These are phyloP conservation scores for Shinisaurus crocodilurus DNA, from an alignment of 2,113 vertebrate genomes.

Conservation along the genomic window DNA sequence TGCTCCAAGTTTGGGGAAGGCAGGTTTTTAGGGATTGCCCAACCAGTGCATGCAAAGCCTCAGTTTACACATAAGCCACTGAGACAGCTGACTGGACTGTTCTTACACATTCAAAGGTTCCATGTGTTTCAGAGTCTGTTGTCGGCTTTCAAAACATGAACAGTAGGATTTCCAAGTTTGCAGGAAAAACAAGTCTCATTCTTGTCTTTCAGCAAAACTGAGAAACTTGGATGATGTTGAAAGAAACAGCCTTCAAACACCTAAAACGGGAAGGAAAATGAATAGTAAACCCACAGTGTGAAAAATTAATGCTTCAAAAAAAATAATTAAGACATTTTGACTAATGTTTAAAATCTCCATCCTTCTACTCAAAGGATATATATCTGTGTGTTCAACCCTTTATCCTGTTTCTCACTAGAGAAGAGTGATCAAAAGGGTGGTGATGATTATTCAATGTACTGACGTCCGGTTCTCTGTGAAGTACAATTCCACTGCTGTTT, in stretches of 20 bases:
- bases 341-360: background rate
- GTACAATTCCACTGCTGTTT: slow-evolving; percentile 26
- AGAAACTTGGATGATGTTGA: slow-evolving; percentile 53
- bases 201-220: slow-evolving; percentile 31
- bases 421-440: slow-evolving; percentile 1
- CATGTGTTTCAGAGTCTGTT: slow-evolving; percentile 45
- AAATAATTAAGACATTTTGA: background rate
- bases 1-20: background rate
- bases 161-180: slow-evolving; percentile 57
- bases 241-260: slow-evolving; percentile 51
- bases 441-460: background rate
- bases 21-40: slow-evolving; percentile 41
- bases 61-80: slow-evolving; percentile 43
- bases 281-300: slow-evolving; percentile 18
- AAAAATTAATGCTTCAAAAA: background rate
- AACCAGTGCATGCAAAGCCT: slow-evolving; percentile 27
- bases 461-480: slow-evolving; percentile 5
- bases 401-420: background rate
- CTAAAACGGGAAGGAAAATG: slow-evolving; percentile 34
- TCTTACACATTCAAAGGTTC: slow-evolving; percentile 6
- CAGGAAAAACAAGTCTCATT: slow-evolving; percentile 54
- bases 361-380: background rate
- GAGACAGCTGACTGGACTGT: slow-evolving; percentile 45
- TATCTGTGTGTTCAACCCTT: background rate
- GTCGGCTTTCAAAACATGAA: slow-evolving; percentile 50